Evolutionary conservation across 1,140 invertebrate genomes (phyloP).

Genomic region (Lepidurus couesii): DNA sequence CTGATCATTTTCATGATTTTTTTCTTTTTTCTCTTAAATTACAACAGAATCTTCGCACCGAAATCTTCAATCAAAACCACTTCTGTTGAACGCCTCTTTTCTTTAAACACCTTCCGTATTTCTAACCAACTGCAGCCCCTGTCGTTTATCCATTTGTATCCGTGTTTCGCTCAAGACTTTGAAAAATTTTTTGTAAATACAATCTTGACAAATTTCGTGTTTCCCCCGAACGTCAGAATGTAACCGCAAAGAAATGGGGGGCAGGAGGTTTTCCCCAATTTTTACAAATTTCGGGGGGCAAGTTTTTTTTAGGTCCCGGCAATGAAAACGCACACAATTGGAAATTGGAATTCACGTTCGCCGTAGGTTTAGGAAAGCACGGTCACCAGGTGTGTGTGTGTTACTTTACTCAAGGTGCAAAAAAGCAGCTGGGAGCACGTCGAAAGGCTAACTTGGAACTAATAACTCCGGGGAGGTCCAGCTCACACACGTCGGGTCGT

Average conservation of each 20-base stretch:
- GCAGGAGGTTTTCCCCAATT: neutral
- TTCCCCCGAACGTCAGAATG: neutral
- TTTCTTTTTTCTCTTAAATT: neutral
- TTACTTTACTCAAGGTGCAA: slow-evolving; percentile 19
- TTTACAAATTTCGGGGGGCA: neutral
- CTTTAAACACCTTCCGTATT: neutral
- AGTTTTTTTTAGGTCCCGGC: neutral
- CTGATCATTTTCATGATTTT: neutral
- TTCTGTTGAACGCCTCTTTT: neutral
- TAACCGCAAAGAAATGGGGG: neutral
- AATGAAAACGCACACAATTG: neutral
- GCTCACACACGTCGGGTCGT: slow-evolving; percentile 28
- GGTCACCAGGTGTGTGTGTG: slow-evolving; percentile 20
- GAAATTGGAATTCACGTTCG: neutral
- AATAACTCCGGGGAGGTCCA: slow-evolving; percentile 23
- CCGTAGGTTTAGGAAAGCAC: neutral
- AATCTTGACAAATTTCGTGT: neutral
- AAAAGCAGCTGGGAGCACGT: slow-evolving; percentile 20
- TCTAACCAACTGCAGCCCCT: neutral
- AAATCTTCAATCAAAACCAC: neutral
- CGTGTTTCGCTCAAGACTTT: slow-evolving; percentile 9
- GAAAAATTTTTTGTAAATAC: neutral
- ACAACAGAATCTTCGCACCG: no score
- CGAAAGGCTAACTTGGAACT: slow-evolving; percentile 18
- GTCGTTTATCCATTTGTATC: slow-evolving; percentile 13